phyloP scores from a whole-genome alignment of 2,113 vertebrate species.

The Zosterops pallidus region DNA sequence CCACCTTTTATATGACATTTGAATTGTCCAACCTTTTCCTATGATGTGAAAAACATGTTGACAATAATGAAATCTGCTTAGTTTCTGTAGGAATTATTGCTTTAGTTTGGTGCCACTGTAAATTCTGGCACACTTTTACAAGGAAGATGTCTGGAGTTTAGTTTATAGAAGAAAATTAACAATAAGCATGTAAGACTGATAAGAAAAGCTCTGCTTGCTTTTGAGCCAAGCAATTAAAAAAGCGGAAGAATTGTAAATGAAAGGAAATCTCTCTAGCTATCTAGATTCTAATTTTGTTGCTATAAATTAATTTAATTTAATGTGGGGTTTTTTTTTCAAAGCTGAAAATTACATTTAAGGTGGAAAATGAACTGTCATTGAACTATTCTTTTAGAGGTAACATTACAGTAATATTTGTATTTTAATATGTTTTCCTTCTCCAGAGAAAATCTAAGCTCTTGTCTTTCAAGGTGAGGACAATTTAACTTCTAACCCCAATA shows the following conservation, averaged over 20 bases:
- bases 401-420: not conserved
- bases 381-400: not conserved
- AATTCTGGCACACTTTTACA: slow-evolving; percentile 31
- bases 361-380: not conserved
- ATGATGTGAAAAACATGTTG: slow-evolving; percentile 61
- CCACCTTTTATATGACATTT: slow-evolving; percentile 3
- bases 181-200: slow-evolving; percentile 30
- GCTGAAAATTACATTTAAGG: not conserved
- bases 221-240: slow-evolving; percentile 33
- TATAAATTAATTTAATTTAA: not conserved
- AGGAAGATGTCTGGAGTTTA: slow-evolving; percentile 33
- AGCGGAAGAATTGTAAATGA: not conserved
- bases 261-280: not conserved
- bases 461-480: not conserved
- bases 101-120: slow-evolving; percentile 40
- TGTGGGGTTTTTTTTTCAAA: not conserved
- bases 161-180: slow-evolving; percentile 51
- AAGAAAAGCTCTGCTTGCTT: slow-evolving; percentile 21
- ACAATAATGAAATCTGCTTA: slow-evolving; percentile 27
- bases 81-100: slow-evolving; percentile 33
- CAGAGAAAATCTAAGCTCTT: not conserved
- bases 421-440: not conserved
- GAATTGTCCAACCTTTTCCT: not conserved
- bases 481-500: not conserved
- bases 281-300: not conserved